phyloP scores from a whole-genome alignment of 2,797 vertebrate species.

The Mycteria americana region DNA sequence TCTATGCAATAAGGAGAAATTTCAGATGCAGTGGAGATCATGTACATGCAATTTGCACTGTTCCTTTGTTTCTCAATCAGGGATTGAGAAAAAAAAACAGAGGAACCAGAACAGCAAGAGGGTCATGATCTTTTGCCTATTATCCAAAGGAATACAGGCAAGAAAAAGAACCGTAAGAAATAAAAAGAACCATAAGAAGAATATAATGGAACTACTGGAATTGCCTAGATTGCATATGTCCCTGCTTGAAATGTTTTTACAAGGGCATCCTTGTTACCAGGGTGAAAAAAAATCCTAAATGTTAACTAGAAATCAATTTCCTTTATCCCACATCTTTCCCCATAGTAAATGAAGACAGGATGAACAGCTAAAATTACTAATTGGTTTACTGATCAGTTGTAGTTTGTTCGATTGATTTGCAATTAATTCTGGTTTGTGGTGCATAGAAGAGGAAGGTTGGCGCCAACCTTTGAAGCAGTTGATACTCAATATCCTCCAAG shows the following conservation, averaged over 20 bases:
- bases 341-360: constrained; percentile 84
- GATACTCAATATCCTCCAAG: constrained; percentile 92
- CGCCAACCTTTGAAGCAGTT: constrained; percentile 91
- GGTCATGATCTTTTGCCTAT: not conserved
- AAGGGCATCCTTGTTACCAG: constrained; percentile 16
- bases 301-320: constrained; percentile 63
- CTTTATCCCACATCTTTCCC: constrained; percentile 56
- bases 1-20: not conserved
- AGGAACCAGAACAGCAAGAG: not conserved
- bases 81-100: not conserved
- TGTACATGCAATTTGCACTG: not conserved
- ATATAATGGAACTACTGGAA: not conserved
- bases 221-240: not conserved
- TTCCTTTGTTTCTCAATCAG: not conserved
- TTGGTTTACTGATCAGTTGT: constrained; percentile 99
- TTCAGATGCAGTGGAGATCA: not conserved
- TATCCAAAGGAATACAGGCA: not conserved
- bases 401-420: constrained; percentile 99
- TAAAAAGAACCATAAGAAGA: not conserved
- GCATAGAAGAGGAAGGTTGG: constrained; percentile 88
- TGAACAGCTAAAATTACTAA: constrained; percentile 98
- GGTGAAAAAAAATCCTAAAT: constrained; percentile 26
- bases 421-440: constrained; percentile 99
- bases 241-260: not conserved
- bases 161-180: not conserved